A percentile compares a stretch with the other conserved stretches of the same genome.
Evolutionary conservation across 64 coral and sea anemone genomes (phyloP).

Genomic region (Actinia tenebrosa): DNA sequence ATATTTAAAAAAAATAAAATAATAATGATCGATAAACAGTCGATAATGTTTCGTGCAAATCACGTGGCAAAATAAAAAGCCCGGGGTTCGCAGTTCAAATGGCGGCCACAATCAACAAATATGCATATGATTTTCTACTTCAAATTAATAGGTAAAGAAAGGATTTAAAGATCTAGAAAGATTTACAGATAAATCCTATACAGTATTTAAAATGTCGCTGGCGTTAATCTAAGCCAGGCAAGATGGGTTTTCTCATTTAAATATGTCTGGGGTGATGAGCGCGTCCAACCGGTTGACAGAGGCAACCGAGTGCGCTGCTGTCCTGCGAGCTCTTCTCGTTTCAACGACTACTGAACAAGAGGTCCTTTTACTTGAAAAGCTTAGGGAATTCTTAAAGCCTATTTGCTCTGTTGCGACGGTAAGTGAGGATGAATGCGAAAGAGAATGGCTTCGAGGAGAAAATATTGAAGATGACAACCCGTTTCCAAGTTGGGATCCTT

Average conservation of each 20-base stretch:
- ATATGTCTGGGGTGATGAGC: neutral
- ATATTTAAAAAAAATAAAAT: too few species aligned
- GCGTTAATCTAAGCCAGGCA: neutral
- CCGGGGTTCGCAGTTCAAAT: slow-evolving; percentile 26
- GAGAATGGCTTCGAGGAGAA: slow-evolving; percentile 71
- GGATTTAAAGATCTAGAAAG: slow-evolving; percentile 22
- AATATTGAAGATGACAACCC: slow-evolving; percentile 52
- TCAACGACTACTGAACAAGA: slow-evolving; percentile 71
- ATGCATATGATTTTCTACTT: slow-evolving; percentile 2
- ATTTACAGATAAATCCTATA: slow-evolving; percentile 1
- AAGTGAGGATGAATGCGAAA: slow-evolving; percentile 80
- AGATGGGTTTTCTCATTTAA: neutral
- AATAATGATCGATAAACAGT: neutral
- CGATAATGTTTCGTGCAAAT: slow-evolving; percentile 14
- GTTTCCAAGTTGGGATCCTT: slow-evolving; percentile 70
- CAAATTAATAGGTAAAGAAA: slow-evolving; percentile 16
- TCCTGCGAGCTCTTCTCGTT: slow-evolving; percentile 34
- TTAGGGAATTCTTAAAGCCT: slow-evolving; percentile 56
- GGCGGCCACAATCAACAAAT: neutral
- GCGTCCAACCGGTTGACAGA: slow-evolving; percentile 6
- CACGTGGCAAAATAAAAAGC: slow-evolving; percentile 72
- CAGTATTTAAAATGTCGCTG: neutral
- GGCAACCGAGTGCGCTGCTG: neutral
- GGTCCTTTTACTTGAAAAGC: slow-evolving; percentile 58
- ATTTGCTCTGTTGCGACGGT: neutral